Evolutionary conservation across 1,140 invertebrate genomes (phyloP).

Genomic region (Paracyclopina nana): DNA sequence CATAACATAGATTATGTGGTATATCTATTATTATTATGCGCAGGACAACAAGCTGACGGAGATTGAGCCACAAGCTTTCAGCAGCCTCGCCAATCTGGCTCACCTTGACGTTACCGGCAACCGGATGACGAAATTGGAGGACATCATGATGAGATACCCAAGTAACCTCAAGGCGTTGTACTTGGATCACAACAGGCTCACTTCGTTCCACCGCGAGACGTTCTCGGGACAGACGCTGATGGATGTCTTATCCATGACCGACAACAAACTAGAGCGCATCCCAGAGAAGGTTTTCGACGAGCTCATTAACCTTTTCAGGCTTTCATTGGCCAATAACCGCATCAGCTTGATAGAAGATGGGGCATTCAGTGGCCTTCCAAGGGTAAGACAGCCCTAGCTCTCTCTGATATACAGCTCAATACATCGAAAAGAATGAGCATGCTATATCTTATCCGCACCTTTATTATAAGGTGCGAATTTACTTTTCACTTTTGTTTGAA

Average conservation of each 20-base stretch:
- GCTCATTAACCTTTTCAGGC: slow-evolving; percentile 16
- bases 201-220: slow-evolving; percentile 18
- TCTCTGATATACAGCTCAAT: too few relatives aligned
- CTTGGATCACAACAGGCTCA: slow-evolving; percentile 19
- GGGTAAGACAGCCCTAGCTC: too few relatives aligned
- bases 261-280: slow-evolving; percentile 20
- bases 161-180: slow-evolving; percentile 18
- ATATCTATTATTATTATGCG: too few relatives aligned
- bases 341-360: slow-evolving; percentile 36
- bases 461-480: too few relatives aligned
- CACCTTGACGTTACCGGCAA: slow-evolving; percentile 72
- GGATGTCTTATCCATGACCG: slow-evolving; percentile 17
- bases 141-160: slow-evolving; percentile 31
- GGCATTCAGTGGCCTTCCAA: slow-evolving; percentile 35
- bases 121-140: slow-evolving; percentile 46
- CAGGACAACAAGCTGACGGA: slow-evolving; percentile 40
- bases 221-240: slow-evolving; percentile 18
- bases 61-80: slow-evolving; percentile 61
- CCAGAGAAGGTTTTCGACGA: slow-evolving; percentile 19
- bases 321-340: slow-evolving; percentile 30
- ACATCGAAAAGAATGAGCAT: too few relatives aligned
- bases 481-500: too few relatives aligned
- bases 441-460: too few relatives aligned
- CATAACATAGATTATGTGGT: too few relatives aligned
- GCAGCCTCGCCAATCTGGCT: slow-evolving; percentile 56